Evolutionary conservation across 2,888 invertebrate species (phyloP).

Genomic region (Nymphalis polychloros): DNA sequence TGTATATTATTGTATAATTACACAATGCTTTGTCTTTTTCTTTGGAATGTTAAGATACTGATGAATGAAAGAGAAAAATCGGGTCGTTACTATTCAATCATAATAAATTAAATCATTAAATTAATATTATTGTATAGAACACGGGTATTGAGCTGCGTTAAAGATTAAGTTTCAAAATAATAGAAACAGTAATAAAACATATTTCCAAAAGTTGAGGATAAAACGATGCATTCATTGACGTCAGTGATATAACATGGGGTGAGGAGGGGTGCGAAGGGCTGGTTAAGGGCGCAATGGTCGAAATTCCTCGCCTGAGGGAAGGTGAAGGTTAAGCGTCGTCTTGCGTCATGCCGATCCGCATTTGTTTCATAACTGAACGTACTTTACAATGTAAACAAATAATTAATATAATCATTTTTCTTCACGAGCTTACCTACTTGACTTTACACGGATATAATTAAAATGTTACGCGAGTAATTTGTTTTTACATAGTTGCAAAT

Average conservation of each 20-base stretch:
- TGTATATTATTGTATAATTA: no score
- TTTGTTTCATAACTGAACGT: conserved; percentile 38
- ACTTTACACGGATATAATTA: no score
- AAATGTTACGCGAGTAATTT: no score
- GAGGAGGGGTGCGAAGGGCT: conserved; percentile 16
- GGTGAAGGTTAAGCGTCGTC: conserved; percentile 36
- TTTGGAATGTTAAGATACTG: no score
- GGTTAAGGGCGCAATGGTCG: conserved; percentile 31
- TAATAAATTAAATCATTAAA: no score
- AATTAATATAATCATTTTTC: conserved; percentile 10
- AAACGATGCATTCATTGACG: conserved; percentile 20
- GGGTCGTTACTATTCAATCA: no score
- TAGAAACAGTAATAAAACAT: not conserved
- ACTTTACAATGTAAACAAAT: conserved; percentile 32
- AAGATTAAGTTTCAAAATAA: not conserved
- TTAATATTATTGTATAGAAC: no score
- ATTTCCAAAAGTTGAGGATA: conserved; percentile 7
- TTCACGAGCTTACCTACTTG: not conserved
- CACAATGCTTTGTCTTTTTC: no score
- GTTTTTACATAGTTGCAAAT: no score
- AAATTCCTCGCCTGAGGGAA: conserved; percentile 34
- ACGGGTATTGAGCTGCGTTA: no score
- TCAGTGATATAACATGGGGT: conserved; percentile 21
- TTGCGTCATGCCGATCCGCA: conserved; percentile 41
- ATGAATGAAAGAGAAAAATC: no score